These are phyloP conservation scores for Trissolcus basalis DNA, from an alignment of 1,140 invertebrate species.

Conservation along the genomic window DNA sequence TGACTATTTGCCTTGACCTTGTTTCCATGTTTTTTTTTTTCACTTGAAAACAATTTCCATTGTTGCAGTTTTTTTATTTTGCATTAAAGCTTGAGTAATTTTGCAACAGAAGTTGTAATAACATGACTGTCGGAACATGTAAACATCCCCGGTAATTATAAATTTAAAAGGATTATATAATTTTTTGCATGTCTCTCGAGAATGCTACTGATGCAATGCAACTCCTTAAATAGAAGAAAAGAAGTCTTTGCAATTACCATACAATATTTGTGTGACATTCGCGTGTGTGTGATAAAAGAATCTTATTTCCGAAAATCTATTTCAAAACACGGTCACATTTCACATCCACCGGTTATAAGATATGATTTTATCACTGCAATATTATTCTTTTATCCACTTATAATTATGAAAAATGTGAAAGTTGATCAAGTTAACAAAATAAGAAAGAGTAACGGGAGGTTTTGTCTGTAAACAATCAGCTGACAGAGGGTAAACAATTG, in stretches of 20 bases:
- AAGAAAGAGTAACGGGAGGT: too few species aligned
- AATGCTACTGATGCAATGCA: slow-evolving; percentile 16
- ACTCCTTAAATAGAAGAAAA: slow-evolving; percentile 43
- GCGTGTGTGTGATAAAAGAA: background rate
- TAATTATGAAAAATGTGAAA: too few species aligned
- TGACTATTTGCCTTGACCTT: too few species aligned
- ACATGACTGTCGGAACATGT: slow-evolving; percentile 1
- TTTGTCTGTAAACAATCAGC: too few species aligned
- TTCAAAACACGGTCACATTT: too few species aligned
- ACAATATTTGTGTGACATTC: background rate
- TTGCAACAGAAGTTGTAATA: slow-evolving; percentile 2
- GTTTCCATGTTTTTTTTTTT: background rate
- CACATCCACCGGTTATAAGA: too few species aligned
- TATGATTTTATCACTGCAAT: too few species aligned
- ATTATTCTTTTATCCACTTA: too few species aligned
- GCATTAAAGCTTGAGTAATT: background rate
- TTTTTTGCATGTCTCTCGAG: slow-evolving; percentile 7
- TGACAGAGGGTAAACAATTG: too few species aligned
- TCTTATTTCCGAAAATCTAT: too few species aligned
- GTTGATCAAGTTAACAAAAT: too few species aligned
- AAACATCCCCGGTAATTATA: slow-evolving; percentile 4
- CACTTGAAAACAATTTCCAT: background rate
- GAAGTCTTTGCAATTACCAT: slow-evolving; percentile 7
- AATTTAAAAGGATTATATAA: slow-evolving; percentile 28
- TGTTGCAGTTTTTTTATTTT: background rate